A percentile compares a stretch with the other conserved stretches of the same genome.
Evolutionary conservation across 2,888 invertebrate genomes (phyloP).

Genomic region (Drosophila crucigera): DNA sequence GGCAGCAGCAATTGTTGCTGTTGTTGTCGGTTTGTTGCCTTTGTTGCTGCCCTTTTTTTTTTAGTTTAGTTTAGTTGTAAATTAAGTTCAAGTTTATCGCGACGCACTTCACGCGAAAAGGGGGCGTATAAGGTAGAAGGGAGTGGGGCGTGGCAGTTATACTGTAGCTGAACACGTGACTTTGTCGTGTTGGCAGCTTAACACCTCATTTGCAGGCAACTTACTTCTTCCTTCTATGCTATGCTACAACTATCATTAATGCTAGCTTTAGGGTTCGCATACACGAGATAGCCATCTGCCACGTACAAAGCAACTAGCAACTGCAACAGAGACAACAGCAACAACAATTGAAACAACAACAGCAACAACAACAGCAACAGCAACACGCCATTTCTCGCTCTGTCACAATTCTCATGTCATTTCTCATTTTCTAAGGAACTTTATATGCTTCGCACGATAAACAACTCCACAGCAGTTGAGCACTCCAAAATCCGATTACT

Average conservation of each 20-base stretch:
- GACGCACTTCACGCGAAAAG: slow-evolving; percentile 64
- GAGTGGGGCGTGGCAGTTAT: slow-evolving; percentile 40
- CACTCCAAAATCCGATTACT: slow-evolving; percentile 53
- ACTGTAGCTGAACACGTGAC: slow-evolving; percentile 54
- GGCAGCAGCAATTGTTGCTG: slow-evolving; percentile 16
- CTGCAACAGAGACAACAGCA: slow-evolving; percentile 7
- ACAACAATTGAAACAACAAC: slow-evolving; percentile 8
- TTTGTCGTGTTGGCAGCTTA: slow-evolving; percentile 63
- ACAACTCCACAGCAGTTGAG: slow-evolving; percentile 25
- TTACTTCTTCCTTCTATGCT: slow-evolving; percentile 12
- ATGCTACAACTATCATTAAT: slow-evolving; percentile 52
- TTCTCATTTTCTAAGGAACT: slow-evolving; percentile 43
- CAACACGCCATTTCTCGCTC: slow-evolving; percentile 60
- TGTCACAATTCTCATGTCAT: slow-evolving; percentile 65
- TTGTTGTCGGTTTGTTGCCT: slow-evolving; percentile 5
- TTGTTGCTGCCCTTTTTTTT: slow-evolving; percentile 29
- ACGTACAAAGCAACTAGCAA: slow-evolving; percentile 35
- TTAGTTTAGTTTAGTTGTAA: slow-evolving; percentile 55
- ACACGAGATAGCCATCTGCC: slow-evolving; percentile 46
- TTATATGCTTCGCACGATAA: slow-evolving; percentile 26
- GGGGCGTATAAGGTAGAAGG: background rate
- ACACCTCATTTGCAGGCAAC: slow-evolving; percentile 66
- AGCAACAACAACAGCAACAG: slow-evolving; percentile 5
- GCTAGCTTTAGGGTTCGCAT: slow-evolving; percentile 8
- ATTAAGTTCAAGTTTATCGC: slow-evolving; percentile 67